phyloP scores from a whole-genome alignment of 2,888 invertebrate species.

The Trilocha varians region DNA sequence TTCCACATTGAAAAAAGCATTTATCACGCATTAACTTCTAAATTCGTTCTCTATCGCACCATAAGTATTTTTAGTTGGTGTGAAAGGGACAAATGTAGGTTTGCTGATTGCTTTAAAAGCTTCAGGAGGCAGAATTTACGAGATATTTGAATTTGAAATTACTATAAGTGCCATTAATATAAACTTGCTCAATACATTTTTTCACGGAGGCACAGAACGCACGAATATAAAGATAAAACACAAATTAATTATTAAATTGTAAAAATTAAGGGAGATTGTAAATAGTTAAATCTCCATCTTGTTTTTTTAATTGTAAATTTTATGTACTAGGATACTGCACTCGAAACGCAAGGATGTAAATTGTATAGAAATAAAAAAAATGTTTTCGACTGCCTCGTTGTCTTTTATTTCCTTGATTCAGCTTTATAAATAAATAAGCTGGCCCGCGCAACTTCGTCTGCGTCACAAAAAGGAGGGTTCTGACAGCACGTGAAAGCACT shows the following conservation, averaged over 20 bases:
- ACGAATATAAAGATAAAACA: background rate
- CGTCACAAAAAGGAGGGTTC: too few species aligned
- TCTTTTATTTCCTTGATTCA: conserved; percentile 21
- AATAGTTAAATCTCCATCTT: background rate
- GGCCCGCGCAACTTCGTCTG: too few species aligned
- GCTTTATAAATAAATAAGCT: background rate
- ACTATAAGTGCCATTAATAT: conserved; percentile 4
- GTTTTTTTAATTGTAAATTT: conserved; percentile 17
- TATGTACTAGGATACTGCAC: conserved; percentile 48
- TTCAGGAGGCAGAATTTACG: background rate
- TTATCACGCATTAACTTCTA: background rate
- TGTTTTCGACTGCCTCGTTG: conserved; percentile 45
- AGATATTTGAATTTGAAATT: conserved; percentile 1
- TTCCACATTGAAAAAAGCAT: background rate
- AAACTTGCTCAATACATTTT: conserved; percentile 1
- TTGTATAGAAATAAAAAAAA: conserved; percentile 63
- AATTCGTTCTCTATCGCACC: background rate
- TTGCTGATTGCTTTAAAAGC: background rate
- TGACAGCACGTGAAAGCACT: too few species aligned
- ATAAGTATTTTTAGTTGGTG: background rate
- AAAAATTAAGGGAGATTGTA: background rate
- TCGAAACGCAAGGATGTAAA: conserved; percentile 49
- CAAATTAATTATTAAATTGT: conserved; percentile 3
- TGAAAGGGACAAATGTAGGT: background rate
- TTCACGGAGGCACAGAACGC: background rate